Evolutionary conservation across 2,888 invertebrate genomes (phyloP).

Genomic region (Mimas tiliae): DNA sequence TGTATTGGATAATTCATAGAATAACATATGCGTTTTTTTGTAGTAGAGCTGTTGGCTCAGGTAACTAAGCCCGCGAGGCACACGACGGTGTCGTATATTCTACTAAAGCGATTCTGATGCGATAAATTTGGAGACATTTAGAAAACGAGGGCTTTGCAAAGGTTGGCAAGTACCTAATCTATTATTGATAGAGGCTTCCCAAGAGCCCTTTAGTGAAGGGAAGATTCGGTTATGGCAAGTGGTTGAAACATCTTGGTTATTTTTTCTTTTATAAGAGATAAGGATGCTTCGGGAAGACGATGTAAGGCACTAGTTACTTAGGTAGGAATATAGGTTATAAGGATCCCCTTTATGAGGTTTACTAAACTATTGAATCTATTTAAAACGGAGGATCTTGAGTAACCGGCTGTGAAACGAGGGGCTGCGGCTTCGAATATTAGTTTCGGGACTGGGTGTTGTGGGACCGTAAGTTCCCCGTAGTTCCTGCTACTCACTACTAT

Average conservation of each 20-base stretch:
- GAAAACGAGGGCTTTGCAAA: conserved; percentile 53
- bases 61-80: conserved; percentile 39
- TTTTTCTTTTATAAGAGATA: neutral
- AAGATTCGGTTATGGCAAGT: conserved; percentile 50
- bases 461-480: too few species aligned
- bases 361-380: too few species aligned
- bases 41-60: conserved; percentile 38
- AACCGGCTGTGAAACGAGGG: too few species aligned
- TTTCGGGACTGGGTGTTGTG: too few species aligned
- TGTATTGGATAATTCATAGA: conserved; percentile 40
- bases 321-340: neutral
- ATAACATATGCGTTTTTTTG: conserved; percentile 41
- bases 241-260: conserved; percentile 46
- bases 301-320: neutral
- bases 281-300: neutral
- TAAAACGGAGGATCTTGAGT: too few species aligned
- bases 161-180: conserved; percentile 59
- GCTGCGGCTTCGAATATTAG: too few species aligned
- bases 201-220: conserved; percentile 45
- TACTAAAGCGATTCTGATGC: conserved; percentile 49
- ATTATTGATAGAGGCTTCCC: conserved; percentile 61
- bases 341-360: too few species aligned
- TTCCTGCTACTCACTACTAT: too few species aligned
- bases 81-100: conserved; percentile 49
- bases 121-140: conserved; percentile 59